A percentile compares a stretch with the other conserved stretches of the same genome.
These are phyloP conservation scores for Mola mola DNA, from an alignment of 2,113 vertebrate genomes.

Conservation along the genomic window DNA sequence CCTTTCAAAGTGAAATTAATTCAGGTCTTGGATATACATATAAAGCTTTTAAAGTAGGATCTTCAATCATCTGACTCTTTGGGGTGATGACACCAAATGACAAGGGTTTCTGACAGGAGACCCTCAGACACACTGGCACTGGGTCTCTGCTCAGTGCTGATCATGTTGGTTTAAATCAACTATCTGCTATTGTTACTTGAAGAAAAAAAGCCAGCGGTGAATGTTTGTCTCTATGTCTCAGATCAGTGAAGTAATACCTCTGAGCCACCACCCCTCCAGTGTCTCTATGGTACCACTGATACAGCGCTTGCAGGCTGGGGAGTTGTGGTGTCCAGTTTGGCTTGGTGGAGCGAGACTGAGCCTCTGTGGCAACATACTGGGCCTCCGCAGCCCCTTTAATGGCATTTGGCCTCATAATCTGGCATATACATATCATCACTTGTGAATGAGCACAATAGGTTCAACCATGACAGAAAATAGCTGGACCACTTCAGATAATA, in stretches of 20 bases:
- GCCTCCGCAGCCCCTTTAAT: conserved; percentile 5
- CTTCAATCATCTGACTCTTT: conserved; percentile 5
- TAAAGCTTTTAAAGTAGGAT: no score
- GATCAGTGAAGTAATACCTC: conserved; percentile 51
- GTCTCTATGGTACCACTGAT: conserved; percentile 3
- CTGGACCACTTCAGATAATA: background rate
- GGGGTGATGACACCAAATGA: conserved; percentile 16
- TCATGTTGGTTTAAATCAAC: conserved; percentile 22
- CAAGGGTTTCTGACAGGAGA: conserved; percentile 27
- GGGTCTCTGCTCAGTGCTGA: conserved; percentile 3
- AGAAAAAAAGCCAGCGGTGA: conserved; percentile 31
- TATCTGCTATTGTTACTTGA: conserved; percentile 49
- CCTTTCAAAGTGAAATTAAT: no score
- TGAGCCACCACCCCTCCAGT: conserved; percentile 2
- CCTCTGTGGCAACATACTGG: conserved; percentile 1
- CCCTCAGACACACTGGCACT: background rate
- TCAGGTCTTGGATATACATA: no score
- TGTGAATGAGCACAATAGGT: conserved; percentile 10
- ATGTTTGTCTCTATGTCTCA: conserved; percentile 24
- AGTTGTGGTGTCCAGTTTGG: conserved; percentile 18
- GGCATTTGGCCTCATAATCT: conserved; percentile 30
- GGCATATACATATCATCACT: conserved; percentile 17
- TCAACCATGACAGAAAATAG: conserved; percentile 30
- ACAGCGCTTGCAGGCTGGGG: conserved; percentile 7
- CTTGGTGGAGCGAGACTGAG: conserved; percentile 30